These are phyloP conservation scores for Eucidaris tribuloides DNA, from an alignment of 35 echinoderm and acorn worm genomes.

Conservation along the genomic window DNA sequence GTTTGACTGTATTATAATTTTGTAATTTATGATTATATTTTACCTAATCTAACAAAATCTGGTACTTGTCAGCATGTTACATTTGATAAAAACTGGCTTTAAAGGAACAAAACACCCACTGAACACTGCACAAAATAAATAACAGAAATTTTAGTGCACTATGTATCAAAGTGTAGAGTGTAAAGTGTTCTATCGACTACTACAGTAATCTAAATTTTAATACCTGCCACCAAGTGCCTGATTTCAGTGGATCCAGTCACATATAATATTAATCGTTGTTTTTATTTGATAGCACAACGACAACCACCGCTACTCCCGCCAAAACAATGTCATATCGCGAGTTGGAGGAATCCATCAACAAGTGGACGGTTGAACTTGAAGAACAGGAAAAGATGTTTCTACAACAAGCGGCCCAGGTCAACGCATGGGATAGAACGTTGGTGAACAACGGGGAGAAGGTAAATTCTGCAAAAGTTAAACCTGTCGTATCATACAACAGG, in stretches of 20 bases:
- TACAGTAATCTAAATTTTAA: neutral
- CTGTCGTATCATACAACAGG: no score
- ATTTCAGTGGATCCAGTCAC: neutral
- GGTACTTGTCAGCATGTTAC: no score
- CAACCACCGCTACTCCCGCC: neutral
- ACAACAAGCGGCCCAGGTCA: conserved; percentile 80
- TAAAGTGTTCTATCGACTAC: neutral
- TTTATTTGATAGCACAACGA: neutral
- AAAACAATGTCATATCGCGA: conserved; percentile 82
- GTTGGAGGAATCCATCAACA: conserved; percentile 93
- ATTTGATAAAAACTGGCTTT: no score
- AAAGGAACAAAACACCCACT: no score
- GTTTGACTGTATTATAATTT: no score
- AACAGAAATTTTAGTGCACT: no score
- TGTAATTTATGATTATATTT: no score
- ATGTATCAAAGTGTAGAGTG: neutral
- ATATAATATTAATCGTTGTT: neutral
- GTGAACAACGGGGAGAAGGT: conserved; percentile 95
- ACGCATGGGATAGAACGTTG: conserved; percentile 78
- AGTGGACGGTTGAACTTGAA: conserved; percentile 88
- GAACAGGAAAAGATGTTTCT: conserved; percentile 92
- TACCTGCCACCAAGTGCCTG: neutral
- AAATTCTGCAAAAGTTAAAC: no score
- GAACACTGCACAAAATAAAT: no score
- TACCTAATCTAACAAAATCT: no score